Evolutionary conservation across 2,888 invertebrate species (phyloP).

Genomic region (Zeuzera pyrina): DNA sequence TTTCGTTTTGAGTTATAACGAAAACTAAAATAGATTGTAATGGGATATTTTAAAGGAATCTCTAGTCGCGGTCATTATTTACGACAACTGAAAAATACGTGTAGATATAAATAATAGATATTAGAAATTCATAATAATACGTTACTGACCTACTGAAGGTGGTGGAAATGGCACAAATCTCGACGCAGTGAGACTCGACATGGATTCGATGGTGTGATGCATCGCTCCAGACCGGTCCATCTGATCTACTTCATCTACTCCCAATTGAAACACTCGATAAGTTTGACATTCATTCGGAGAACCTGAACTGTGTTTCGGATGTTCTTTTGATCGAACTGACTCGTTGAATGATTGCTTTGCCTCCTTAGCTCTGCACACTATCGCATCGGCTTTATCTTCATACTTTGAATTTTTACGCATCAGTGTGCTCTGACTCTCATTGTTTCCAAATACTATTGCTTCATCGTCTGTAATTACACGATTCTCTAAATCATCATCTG

Average conservation of each 20-base stretch:
- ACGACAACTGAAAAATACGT: too few species aligned
- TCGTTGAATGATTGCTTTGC: conserved; percentile 55
- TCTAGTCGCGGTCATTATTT: too few species aligned
- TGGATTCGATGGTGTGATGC: conserved; percentile 44
- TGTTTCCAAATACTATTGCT: too few species aligned
- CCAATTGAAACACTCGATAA: conserved; percentile 25
- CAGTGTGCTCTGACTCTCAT: not conserved
- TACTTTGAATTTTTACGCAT: not conserved
- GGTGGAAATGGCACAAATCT: conserved; percentile 33
- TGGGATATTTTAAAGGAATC: too few species aligned
- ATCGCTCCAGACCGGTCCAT: conserved; percentile 51
- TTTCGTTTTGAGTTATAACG: too few species aligned
- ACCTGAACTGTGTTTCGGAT: conserved; percentile 29
- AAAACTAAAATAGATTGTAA: too few species aligned
- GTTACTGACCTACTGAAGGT: conserved; percentile 46
- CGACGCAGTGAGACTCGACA: conserved; percentile 27
- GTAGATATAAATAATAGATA: too few species aligned
- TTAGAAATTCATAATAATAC: too few species aligned
- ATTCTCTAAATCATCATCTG: conserved; percentile 13
- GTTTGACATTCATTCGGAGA: conserved; percentile 32
- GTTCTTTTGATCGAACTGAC: conserved; percentile 39
- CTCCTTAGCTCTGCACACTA: conserved; percentile 34
- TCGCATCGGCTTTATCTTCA: not conserved
- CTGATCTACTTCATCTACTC: conserved; percentile 29
- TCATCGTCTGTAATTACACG: conserved; percentile 7